Conservation (phyloP, 1,140 invertebrate species). For the Drosophila takahashii region DNA sequence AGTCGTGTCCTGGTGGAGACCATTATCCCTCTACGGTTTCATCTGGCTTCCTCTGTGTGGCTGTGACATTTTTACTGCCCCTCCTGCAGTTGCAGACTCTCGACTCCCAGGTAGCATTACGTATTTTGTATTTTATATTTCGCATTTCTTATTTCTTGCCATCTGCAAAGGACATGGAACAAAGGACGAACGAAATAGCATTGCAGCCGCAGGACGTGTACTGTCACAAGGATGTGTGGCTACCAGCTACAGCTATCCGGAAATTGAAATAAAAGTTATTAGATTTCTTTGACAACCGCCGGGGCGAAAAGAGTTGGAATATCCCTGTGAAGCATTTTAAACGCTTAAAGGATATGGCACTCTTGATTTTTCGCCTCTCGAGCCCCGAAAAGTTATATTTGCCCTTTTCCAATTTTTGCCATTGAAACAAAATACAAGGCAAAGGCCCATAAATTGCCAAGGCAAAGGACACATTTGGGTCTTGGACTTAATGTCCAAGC, state of each 20-base stretch:
- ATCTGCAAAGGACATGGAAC: constrained; percentile 60
- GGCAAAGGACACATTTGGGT: constrained; percentile 49
- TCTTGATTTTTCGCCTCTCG: constrained; percentile 30
- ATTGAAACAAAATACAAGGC: constrained; percentile 42
- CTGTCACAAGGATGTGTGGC: constrained; percentile 12
- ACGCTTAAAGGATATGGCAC: constrained; percentile 24
- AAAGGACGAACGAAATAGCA: constrained; percentile 34
- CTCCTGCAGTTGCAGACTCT: constrained; percentile 35
- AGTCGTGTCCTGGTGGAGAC: constrained; percentile 5
- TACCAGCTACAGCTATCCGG: constrained; percentile 5
- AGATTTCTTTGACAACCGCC: constrained; percentile 46
- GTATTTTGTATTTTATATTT: constrained; percentile 24
- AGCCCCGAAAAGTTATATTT: constrained; percentile 13
- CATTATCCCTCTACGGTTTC: constrained; percentile 33
- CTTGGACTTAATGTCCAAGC: constrained; percentile 52
- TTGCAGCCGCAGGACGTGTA: constrained; percentile 36
- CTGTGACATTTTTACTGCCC: constrained; percentile 49
- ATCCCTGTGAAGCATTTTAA: constrained; percentile 1
- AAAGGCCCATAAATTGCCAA: constrained; percentile 50
- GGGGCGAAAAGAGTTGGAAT: background rate
- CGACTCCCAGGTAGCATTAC: constrained; percentile 42
- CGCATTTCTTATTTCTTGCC: constrained; percentile 17
- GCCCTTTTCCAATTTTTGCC: constrained; percentile 26
- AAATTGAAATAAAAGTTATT: constrained; percentile 57
- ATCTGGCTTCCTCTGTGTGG: constrained; percentile 25